Conservation (phyloP, 2,888 invertebrate species). For the Myopa testacea region DNA sequence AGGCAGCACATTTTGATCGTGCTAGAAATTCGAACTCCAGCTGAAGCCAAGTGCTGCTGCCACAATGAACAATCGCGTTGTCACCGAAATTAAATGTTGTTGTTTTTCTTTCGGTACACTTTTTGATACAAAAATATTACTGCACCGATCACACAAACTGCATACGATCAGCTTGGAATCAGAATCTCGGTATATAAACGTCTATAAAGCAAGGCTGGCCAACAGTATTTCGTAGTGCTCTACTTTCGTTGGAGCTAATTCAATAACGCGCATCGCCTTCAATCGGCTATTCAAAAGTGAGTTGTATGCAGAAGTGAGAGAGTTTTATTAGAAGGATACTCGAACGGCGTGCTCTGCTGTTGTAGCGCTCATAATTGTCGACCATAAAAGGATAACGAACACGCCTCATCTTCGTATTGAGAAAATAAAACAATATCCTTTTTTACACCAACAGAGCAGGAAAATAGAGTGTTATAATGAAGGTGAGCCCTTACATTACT, state of each 20-base stretch:
- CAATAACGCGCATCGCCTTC: slow-evolving; percentile 43
- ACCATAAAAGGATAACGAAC: not conserved
- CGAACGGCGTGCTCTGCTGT: not conserved
- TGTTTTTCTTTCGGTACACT: slow-evolving; percentile 39
- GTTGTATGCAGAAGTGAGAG: not conserved
- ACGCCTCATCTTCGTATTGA: not conserved
- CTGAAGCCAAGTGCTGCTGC: slow-evolving; percentile 19
- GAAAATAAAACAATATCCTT: not conserved
- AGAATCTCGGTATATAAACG: slow-evolving; percentile 69
- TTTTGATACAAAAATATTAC: slow-evolving; percentile 37
- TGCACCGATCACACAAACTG: slow-evolving; percentile 32
- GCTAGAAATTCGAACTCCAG: slow-evolving; percentile 27
- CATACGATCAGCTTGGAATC: slow-evolving; percentile 53
- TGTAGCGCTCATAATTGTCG: slow-evolving; percentile 38
- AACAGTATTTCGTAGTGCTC: slow-evolving; percentile 69
- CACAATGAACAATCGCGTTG: slow-evolving; percentile 21
- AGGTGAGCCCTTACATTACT: slow-evolving; percentile 50
- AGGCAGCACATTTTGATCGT: slow-evolving; percentile 21
- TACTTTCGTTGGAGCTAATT: slow-evolving; percentile 64
- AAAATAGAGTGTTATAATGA: slow-evolving; percentile 49
- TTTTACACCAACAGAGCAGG: not conserved
- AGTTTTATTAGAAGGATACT: slow-evolving; percentile 28
- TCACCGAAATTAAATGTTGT: slow-evolving; percentile 45
- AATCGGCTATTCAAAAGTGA: slow-evolving; percentile 11
- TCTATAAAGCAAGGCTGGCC: slow-evolving; percentile 69